A percentile compares a stretch with the other conserved stretches of the same genome.
Evolutionary conservation across 2,888 invertebrate genomes (phyloP).

Genomic region (Pyrgus malvae): DNA sequence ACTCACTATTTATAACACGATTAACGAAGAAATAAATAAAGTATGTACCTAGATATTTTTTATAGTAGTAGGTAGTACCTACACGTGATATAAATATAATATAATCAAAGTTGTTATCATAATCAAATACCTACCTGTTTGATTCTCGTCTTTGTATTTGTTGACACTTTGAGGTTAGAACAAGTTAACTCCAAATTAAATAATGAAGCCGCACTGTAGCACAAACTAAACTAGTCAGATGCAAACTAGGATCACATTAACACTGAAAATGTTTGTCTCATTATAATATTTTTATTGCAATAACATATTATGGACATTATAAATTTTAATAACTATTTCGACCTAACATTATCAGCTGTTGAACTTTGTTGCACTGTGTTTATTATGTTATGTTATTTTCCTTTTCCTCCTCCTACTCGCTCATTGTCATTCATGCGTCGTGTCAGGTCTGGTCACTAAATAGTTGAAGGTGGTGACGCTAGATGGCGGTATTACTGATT

Average conservation of each 20-base stretch:
- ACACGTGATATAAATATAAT: no score
- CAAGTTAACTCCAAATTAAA: neutral
- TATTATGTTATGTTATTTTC: slow-evolving; percentile 34
- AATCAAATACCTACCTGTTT: slow-evolving; percentile 19
- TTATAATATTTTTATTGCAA: slow-evolving; percentile 32
- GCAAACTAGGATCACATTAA: slow-evolving; percentile 32
- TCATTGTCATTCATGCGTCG: slow-evolving; percentile 29
- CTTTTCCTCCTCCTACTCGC: slow-evolving; percentile 26
- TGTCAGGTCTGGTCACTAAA: slow-evolving; percentile 6
- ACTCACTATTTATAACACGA: no score
- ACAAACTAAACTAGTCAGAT: slow-evolving; percentile 1
- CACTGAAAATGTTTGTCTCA: slow-evolving; percentile 32
- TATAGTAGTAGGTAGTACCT: no score
- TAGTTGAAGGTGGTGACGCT: slow-evolving; percentile 23
- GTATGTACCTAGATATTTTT: no score
- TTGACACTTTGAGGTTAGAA: slow-evolving; percentile 43
- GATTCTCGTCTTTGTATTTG: no score
- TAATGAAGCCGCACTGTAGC: neutral
- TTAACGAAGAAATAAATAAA: no score
- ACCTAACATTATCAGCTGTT: slow-evolving; percentile 42
- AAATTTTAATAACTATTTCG: slow-evolving; percentile 34
- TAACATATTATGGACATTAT: slow-evolving; percentile 20
- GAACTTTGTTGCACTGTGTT: slow-evolving; percentile 38
- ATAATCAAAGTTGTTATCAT: no score
- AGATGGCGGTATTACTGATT: slow-evolving; percentile 35